A percentile compares a stretch with the other conserved stretches of the same genome.
Evolutionary conservation across 2,113 vertebrate species (phyloP).

Genomic region (Acrocephalus arundinaceus): DNA sequence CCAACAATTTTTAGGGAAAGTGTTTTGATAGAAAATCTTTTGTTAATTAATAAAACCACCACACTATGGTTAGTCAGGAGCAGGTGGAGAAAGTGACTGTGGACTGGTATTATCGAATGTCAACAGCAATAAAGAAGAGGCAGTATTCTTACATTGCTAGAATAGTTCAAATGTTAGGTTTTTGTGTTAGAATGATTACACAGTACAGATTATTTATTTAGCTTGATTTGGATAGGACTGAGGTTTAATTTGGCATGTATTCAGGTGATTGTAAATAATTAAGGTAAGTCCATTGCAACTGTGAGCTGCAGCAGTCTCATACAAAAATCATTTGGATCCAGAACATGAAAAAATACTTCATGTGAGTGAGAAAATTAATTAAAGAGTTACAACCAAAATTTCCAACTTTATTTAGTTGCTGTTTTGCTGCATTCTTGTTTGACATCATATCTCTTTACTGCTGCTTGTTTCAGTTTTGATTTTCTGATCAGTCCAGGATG

Average conservation of each 20-base stretch:
- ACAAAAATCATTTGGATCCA: not conserved
- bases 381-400: not conserved
- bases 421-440: not conserved
- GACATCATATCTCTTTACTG: not conserved
- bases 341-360: not conserved
- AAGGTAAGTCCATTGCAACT: not conserved
- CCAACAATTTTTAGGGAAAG: not conserved
- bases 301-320: not conserved
- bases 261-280: not conserved
- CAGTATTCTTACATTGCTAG: not conserved
- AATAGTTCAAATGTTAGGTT: not conserved
- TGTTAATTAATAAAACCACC: accelerated
- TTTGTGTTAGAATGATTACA: not conserved
- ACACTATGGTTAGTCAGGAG: not conserved
- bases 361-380: not conserved
- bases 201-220: not conserved
- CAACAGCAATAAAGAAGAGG: not conserved
- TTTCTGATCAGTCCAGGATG: not conserved
- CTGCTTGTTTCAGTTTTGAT: not conserved
- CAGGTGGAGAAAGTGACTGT: not conserved
- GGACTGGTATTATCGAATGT: not conserved
- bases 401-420: not conserved
- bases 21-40: not conserved
- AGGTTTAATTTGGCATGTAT: not conserved
- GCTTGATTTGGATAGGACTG: not conserved